A percentile compares a stretch with the other conserved stretches of the same genome.
These are phyloP conservation scores for Morus bassanus DNA, from an alignment of 2,797 vertebrate species.

Conservation along the genomic window DNA sequence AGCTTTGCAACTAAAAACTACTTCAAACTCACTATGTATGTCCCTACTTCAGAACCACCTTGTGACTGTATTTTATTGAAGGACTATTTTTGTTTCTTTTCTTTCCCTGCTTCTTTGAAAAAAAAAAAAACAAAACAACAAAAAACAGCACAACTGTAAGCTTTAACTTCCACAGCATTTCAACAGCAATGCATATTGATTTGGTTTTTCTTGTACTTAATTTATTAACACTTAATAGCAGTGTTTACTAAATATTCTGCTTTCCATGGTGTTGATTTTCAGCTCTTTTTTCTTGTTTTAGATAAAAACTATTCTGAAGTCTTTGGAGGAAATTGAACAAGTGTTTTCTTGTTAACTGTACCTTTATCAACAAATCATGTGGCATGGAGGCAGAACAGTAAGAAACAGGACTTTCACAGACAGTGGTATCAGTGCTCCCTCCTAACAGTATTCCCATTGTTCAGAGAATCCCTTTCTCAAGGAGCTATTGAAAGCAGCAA, in stretches of 20 bases:
- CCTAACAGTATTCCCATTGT: background rate
- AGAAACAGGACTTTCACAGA: background rate
- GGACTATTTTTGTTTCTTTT: background rate
- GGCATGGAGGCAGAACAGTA: background rate
- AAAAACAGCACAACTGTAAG: fast-evolving
- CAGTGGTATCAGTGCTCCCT: background rate
- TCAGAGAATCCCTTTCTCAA: background rate
- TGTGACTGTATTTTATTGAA: background rate
- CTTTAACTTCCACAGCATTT: background rate
- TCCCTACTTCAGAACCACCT: background rate
- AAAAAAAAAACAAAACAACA: too few relatives aligned
- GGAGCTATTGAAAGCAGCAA: background rate
- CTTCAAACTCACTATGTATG: background rate
- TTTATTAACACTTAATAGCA: background rate
- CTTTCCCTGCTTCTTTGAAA: background rate
- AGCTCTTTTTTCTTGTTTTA: background rate
- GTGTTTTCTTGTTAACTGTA: background rate
- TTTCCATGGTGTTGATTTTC: background rate
- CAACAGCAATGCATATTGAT: background rate
- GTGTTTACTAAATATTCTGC: background rate
- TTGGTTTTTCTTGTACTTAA: background rate
- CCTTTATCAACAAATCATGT: background rate
- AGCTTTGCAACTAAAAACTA: background rate
- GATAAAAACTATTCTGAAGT: background rate
- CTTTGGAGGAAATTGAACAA: background rate